Base-by-base conservation (phyloP, 2,888 invertebrate genomes). In the Pemphredon lugubris region DNA sequence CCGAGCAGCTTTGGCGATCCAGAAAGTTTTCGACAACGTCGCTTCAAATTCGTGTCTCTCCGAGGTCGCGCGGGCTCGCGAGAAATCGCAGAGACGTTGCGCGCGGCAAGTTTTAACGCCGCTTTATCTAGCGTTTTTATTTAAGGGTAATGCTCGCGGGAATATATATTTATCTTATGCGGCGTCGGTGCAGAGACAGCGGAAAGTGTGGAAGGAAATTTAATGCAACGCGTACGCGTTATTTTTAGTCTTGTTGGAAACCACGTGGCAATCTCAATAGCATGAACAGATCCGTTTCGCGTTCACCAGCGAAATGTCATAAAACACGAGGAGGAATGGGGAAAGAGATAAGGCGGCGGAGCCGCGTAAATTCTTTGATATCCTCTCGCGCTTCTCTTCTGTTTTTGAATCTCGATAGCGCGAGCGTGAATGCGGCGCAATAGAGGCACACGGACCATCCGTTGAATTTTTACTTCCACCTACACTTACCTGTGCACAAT, bases 181-280 rank as follows among this genome's bases (percentile, higher is more conserved):
- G 30, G 30, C 14, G 45, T 16, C 42, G 37, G 48, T 9, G 11
- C 11, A 9, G 44, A 21, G 55, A 45, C 45, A 32, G 14, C 18
- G 23, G 23, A 30, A 40, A 37, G 48, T 21, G n/a, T 11, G 23
- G 21, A 20, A 53, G 53, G 20, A 30, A 11, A 13, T 21, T 39
- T 13, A 39, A 39, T 39, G 23, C 21, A 21, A 16, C 20, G 6
- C 23, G 21, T 13, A n/a, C 26, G 23, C 16, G 54, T 18, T 42
- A 40, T 23, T 39, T 54, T 50, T 42, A 37, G n/a, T 16, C 14
- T 7, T 20, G 9, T 39, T 4, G 59, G 30, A 21, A 42, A 34
- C 40, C 66, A 66, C 66, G 66, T 61, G 66, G 66, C 30, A 42
- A 44, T 20, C 21, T 37, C 50, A 44, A 58, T 45, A 58, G 26